Evolutionary conservation across 2,797 vertebrate genomes (phyloP).

Genomic region (Smutsia temminckii): DNA sequence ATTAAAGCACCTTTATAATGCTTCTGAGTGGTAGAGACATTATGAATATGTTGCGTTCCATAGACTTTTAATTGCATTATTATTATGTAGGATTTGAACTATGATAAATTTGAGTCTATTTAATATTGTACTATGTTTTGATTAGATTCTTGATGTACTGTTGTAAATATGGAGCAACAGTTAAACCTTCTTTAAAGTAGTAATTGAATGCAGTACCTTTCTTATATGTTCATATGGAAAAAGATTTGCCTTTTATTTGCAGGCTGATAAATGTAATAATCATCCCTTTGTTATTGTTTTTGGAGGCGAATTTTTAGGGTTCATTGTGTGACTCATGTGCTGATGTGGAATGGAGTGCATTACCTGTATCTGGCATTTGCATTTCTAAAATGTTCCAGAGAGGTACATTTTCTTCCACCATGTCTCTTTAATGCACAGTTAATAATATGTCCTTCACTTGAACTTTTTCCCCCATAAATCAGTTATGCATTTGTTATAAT

Average conservation of each 20-base stretch:
- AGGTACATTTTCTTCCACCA: background rate
- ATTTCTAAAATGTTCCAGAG: conserved; percentile 28
- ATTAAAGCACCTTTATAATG: background rate
- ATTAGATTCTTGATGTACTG: conserved; percentile 17
- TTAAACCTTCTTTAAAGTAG: conserved; percentile 27
- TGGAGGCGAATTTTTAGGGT: background rate
- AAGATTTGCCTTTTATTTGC: conserved; percentile 23
- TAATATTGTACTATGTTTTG: background rate
- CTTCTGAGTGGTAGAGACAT: background rate
- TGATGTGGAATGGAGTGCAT: background rate
- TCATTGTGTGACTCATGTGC: background rate
- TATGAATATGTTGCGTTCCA: background rate
- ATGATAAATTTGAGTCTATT: background rate
- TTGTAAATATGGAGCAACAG: background rate
- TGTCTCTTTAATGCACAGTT: conserved; percentile 47
- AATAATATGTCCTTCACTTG: conserved; percentile 55
- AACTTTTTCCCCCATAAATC: conserved; percentile 48
- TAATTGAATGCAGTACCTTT: background rate
- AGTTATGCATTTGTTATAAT: conserved; percentile 58
- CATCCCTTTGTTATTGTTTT: background rate
- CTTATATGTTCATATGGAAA: conserved; percentile 47
- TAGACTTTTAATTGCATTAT: background rate
- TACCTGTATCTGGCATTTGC: background rate
- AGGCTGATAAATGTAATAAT: background rate
- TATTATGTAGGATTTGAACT: background rate